Evolutionary conservation across 2,797 vertebrate species (phyloP).

Genomic region (Intellagama lesueurii): DNA sequence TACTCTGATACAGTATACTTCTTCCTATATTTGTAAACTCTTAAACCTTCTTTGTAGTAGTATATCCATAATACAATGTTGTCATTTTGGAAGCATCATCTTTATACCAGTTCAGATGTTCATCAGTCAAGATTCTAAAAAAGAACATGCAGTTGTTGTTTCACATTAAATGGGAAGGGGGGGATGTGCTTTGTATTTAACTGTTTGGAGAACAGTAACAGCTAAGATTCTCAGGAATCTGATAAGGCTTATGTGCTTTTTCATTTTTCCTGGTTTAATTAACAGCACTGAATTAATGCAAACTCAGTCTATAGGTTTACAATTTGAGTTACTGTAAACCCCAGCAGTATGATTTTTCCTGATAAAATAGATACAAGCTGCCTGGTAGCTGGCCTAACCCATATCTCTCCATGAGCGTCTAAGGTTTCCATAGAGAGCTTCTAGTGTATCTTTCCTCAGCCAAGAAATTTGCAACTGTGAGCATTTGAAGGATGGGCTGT

Average conservation of each 20-base stretch:
- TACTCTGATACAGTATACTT: too few relatives aligned
- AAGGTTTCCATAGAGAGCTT: slow-evolving; percentile 46
- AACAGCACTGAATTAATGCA: neutral
- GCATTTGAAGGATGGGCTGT: neutral
- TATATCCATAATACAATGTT: neutral
- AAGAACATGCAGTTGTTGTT: neutral
- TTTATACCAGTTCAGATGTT: neutral
- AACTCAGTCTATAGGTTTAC: neutral
- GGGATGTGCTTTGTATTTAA: neutral
- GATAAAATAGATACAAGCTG: slow-evolving; percentile 3
- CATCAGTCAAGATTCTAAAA: neutral
- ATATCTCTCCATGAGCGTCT: neutral
- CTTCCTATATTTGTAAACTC: too few relatives aligned
- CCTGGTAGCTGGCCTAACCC: neutral
- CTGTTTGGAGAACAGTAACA: neutral
- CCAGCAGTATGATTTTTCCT: neutral
- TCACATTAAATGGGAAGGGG: neutral
- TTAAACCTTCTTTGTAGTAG: neutral
- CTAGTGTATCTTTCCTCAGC: slow-evolving; percentile 43
- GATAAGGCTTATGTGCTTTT: neutral
- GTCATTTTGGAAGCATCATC: neutral
- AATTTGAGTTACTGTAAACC: neutral
- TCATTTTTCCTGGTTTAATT: neutral
- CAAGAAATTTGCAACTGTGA: neutral
- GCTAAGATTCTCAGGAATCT: too few relatives aligned